Conservation (phyloP, 2,797 vertebrate genomes). For the Sarcoramphus papa region DNA sequence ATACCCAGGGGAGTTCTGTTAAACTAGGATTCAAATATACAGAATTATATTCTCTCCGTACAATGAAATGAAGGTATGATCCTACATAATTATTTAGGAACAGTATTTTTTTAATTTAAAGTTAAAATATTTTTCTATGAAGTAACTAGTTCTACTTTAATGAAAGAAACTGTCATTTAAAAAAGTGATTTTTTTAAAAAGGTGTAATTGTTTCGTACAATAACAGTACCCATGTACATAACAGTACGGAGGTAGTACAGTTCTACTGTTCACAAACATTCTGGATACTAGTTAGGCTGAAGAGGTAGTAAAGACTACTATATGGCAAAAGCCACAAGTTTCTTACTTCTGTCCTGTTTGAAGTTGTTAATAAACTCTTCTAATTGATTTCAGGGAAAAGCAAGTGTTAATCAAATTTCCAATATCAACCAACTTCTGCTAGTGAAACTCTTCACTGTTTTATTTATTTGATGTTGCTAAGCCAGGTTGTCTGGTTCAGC, state of each 20-base stretch:
- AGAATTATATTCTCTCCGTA: slow-evolving; percentile 59
- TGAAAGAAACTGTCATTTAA: slow-evolving; percentile 55
- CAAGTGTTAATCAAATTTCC: not conserved
- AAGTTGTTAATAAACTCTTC: slow-evolving; percentile 39
- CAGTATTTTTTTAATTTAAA: slow-evolving; percentile 70
- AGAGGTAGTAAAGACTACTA: slow-evolving; percentile 25
- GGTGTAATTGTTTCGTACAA: slow-evolving; percentile 60
- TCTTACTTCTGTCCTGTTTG: slow-evolving; percentile 52
- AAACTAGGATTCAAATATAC: slow-evolving; percentile 56
- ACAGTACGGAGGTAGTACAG: slow-evolving; percentile 44
- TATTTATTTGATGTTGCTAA: slow-evolving; percentile 16
- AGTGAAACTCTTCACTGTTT: not conserved
- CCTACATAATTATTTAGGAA: slow-evolving; percentile 52
- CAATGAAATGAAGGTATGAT: slow-evolving; percentile 30
- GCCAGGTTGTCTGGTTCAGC: slow-evolving; percentile 49
- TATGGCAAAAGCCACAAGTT: slow-evolving; percentile 44
- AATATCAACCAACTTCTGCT: not conserved
- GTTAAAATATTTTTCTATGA: slow-evolving; percentile 67
- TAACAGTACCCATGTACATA: slow-evolving; percentile 66
- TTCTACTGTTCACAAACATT: slow-evolving; percentile 54
- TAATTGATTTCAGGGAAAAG: slow-evolving; percentile 25
- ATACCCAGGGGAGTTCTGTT: slow-evolving; percentile 52
- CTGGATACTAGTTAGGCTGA: slow-evolving; percentile 49
- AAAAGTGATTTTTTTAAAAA: slow-evolving; percentile 54
- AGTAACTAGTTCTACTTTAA: slow-evolving; percentile 58